Percentiles rank a stretch among this genome's conserved stretches.
phyloP scores from a whole-genome alignment of 2,797 vertebrate species.

The Hylomyscus alleni region DNA sequence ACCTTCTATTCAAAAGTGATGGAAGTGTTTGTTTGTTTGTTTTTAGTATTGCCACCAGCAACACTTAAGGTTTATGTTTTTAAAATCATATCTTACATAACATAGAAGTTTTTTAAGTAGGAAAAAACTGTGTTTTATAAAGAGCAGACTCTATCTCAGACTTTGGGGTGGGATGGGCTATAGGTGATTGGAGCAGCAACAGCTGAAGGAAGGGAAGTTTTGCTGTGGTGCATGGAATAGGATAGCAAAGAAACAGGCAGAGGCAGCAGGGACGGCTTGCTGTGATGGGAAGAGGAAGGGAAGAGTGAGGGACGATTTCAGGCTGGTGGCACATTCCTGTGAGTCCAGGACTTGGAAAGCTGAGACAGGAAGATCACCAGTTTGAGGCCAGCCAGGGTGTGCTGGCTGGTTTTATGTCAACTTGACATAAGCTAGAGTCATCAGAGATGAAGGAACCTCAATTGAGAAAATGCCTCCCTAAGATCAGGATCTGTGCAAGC shows the following conservation, averaged over 20 bases:
- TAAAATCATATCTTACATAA: background rate
- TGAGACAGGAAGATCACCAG: background rate
- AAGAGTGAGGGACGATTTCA: background rate
- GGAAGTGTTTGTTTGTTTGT: background rate
- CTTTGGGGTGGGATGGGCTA: background rate
- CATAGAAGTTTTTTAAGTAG: conserved; percentile 24
- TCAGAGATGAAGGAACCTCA: background rate
- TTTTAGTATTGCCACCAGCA: background rate
- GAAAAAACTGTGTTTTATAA: background rate
- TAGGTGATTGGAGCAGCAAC: background rate
- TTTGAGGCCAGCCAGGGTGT: background rate
- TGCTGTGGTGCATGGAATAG: background rate
- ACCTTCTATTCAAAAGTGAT: background rate
- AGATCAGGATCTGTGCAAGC: background rate
- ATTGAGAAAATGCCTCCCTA: background rate
- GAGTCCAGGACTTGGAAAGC: background rate
- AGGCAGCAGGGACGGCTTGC: background rate
- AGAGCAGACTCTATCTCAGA: background rate
- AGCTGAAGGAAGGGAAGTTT: background rate
- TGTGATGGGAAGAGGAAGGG: background rate
- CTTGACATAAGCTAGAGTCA: background rate
- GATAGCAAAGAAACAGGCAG: background rate
- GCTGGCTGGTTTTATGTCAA: background rate
- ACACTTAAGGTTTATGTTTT: background rate
- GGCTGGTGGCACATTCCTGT: background rate